Evolutionary conservation across 2,797 vertebrate genomes (phyloP).

Genomic region (Lutjanus argentimaculatus): DNA sequence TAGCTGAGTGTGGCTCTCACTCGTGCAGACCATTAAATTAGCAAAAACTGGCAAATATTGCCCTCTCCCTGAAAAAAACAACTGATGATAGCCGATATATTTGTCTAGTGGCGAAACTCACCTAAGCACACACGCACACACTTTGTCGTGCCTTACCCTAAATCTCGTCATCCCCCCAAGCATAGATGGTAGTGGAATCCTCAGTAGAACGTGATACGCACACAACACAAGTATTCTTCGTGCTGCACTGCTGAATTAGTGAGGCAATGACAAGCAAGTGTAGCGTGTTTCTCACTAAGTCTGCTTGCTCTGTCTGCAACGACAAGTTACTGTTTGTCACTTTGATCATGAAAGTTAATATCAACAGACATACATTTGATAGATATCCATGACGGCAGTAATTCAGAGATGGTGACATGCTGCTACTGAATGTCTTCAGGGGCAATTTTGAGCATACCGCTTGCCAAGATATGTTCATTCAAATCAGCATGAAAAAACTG

Average conservation of each 20-base stretch:
- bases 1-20: no score
- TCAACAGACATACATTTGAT: constrained; percentile 14
- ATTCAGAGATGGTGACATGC: constrained; percentile 7
- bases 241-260: constrained; percentile 9
- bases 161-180: not conserved
- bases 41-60: no score
- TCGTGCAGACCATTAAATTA: no score
- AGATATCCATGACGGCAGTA: not conserved
- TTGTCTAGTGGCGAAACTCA: no score
- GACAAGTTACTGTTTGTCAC: constrained; percentile 12
- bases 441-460: constrained; percentile 7
- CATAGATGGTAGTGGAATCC: not conserved
- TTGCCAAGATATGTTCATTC: constrained; percentile 3
- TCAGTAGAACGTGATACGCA: not conserved
- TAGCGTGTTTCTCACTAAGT: not conserved
- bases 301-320: not conserved
- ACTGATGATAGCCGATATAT: no score
- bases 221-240: not conserved
- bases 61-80: no score
- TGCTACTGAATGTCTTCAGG: constrained; percentile 3
- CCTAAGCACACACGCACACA: no score
- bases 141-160: not conserved
- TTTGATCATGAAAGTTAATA: constrained; percentile 34
- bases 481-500: constrained; percentile 1
- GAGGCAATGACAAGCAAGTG: constrained; percentile 18